These are phyloP conservation scores for Operophtera brumata DNA, from an alignment of 2,888 invertebrate species.

Conservation along the genomic window DNA sequence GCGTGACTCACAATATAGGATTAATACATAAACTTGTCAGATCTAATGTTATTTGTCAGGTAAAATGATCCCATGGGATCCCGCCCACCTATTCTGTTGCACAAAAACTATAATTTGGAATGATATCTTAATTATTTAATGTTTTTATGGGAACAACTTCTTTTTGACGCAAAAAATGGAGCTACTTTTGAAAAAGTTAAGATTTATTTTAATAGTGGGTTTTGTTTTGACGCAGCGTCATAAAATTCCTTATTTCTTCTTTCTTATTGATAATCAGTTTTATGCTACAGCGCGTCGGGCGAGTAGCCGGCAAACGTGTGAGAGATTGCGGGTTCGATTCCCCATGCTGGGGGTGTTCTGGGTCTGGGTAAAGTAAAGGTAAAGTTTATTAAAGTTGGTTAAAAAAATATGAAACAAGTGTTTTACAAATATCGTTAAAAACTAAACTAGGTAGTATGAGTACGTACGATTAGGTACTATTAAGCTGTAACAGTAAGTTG, in stretches of 20 bases:
- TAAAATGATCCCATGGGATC: conserved; percentile 46
- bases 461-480: too few species aligned
- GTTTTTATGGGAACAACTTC: conserved; percentile 17
- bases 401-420: too few species aligned
- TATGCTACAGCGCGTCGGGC: too few species aligned
- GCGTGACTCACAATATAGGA: conserved; percentile 2
- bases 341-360: too few species aligned
- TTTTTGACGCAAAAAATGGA: conserved; percentile 11
- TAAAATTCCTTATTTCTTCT: not conserved
- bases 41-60: conserved; percentile 66
- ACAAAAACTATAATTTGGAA: conserved; percentile 25
- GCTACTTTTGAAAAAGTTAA: not conserved
- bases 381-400: not conserved
- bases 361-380: too few species aligned
- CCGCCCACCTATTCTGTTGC: conserved; percentile 24
- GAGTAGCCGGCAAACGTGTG: too few species aligned
- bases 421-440: too few species aligned
- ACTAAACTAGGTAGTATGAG: too few species aligned
- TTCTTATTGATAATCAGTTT: not conserved
- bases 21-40: conserved; percentile 19
- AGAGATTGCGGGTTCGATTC: too few species aligned
- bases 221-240: conserved; percentile 9
- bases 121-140: conserved; percentile 28
- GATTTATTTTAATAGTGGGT: conserved; percentile 9
- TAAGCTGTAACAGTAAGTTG: too few species aligned